Evolutionary conservation across 2,797 vertebrate genomes (phyloP), one percentile per base, ranked within the genome.

Genomic region (Propithecus deckenii): DNA sequence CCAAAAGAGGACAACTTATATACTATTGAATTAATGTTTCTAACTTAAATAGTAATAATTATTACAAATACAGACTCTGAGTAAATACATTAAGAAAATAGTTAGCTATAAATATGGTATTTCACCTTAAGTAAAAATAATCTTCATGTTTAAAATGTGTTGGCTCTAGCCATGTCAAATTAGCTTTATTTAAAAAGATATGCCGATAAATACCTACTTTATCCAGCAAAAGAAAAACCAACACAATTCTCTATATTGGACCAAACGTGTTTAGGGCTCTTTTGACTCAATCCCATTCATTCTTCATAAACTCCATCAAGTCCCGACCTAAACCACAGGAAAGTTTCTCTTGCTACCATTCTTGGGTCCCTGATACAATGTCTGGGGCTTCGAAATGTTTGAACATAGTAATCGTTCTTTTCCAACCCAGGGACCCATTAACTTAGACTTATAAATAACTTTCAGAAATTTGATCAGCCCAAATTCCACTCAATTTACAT

Each of bases 41-140:
- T 52, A 92, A 63, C 17, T 57, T 84, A 95, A 83, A 75, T 55
- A 43, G n/a, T 86, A 38, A 7, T 61, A 63, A 59, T 74, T 48
- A 63, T 90, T 92, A 43, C 1, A 48, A 32, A 72, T 41, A 71
- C 1, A 92, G 48, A 46, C 18, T 69, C 10, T 74, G 32, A 61
- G 12, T 81, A 7, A 91, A 67, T 91, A 61, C 20, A 57, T 52
- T 74, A 87, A 89, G 35, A 20, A 65, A 46, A 25, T 57, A 85
- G 9, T 57, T 71, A 90, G 28, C 10, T 67, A 75, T 75, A 67
- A 17, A 65, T 87, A 52, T 22, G 14, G 25, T 76, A 84, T 69
- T 96, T 91, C n/a, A 57, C 9, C 50, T 76, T 72, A 71, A 75
- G 38, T 32, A 86, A 89, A 96, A 86, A 46, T 46, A 89, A 81